These are phyloP conservation scores for Pelobates cultripes DNA, from an alignment of 2,797 vertebrate species.

Conservation along the genomic window DNA sequence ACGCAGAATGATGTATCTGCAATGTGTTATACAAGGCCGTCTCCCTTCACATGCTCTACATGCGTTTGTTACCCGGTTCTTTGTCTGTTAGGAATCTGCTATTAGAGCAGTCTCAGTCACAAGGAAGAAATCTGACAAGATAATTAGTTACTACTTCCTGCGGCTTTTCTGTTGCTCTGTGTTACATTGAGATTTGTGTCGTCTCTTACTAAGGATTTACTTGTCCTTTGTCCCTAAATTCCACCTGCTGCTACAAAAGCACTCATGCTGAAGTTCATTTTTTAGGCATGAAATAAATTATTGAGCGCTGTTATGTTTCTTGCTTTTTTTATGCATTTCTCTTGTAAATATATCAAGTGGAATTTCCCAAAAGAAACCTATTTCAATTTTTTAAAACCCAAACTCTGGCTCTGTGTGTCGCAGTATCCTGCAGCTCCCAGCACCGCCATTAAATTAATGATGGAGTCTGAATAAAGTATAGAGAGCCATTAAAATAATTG, in stretches of 20 bases:
- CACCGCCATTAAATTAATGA: constrained; percentile 34
- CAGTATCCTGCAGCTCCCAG: not conserved
- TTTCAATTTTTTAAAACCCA: not conserved
- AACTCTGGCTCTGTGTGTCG: not conserved
- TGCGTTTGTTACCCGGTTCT: no score
- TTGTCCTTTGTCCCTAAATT: no score
- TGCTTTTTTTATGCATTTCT: constrained; percentile 10
- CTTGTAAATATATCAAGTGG: constrained; percentile 19
- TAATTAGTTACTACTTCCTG: no score
- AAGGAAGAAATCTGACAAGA: no score
- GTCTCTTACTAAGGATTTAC: no score
- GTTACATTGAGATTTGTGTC: no score
- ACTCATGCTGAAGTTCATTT: not conserved
- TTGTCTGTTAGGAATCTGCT: no score
- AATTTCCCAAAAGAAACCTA: not conserved
- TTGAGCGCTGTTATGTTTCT: constrained; percentile 3
- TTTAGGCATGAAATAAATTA: constrained; percentile 14
- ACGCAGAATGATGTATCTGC: no score
- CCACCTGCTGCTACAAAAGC: not conserved
- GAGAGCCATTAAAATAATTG: constrained; percentile 46
- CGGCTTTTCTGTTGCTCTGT: no score
- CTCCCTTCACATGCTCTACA: no score
- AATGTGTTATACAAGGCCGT: no score
- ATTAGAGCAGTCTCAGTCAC: no score
- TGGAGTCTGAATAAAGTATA: constrained; percentile 12